phyloP scores from a whole-genome alignment of 2,113 vertebrate species.

The Marmota monax region DNA sequence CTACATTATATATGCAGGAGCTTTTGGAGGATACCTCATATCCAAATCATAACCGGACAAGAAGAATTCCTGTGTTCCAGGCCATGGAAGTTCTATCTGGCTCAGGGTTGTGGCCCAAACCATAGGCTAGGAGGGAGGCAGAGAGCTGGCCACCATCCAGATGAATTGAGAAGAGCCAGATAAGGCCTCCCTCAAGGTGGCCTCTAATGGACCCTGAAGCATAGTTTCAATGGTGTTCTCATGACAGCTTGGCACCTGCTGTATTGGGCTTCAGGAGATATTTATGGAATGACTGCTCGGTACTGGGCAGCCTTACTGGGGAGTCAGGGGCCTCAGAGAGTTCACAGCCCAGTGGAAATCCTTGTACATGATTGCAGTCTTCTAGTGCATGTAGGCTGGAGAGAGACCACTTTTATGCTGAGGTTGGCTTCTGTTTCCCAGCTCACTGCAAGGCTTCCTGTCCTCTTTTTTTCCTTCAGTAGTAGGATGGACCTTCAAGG shows the following conservation, averaged over 20 bases:
- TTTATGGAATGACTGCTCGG: neutral
- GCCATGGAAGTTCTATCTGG: neutral
- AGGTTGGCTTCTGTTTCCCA: neutral
- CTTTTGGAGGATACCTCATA: no score
- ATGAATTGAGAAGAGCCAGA: neutral
- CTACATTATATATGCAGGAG: no score
- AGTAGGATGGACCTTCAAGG: neutral
- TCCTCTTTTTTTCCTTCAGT: neutral
- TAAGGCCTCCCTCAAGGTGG: neutral
- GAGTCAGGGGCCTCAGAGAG: neutral
- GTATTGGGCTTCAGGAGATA: neutral
- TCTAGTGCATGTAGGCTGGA: neutral
- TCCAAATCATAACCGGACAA: neutral
- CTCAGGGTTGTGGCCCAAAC: no score
- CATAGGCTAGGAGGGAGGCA: no score
- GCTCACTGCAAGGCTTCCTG: neutral
- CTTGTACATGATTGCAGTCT: fast-evolving
- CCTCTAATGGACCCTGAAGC: no score
- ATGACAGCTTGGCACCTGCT: neutral
- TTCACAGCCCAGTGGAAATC: neutral
- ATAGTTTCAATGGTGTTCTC: neutral
- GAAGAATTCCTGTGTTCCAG: neutral
- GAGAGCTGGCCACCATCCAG: neutral
- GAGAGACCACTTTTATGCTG: neutral
- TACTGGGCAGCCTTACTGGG: neutral